Evolutionary conservation across 2,797 vertebrate genomes (phyloP).

Genomic region (Rhadinocentrus ornatus): DNA sequence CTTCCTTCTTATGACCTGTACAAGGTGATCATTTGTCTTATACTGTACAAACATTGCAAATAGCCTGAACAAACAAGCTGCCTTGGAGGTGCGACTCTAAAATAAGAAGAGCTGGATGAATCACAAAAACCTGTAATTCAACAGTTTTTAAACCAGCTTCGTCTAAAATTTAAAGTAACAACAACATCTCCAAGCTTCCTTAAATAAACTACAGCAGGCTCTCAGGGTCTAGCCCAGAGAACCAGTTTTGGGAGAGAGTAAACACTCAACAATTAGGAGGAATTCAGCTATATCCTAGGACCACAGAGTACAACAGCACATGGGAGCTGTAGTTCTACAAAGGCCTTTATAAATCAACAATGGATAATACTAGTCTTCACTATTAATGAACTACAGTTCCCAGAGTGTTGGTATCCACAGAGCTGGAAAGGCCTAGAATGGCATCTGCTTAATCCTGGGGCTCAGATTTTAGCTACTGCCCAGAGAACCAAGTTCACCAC

Average conservation of each 20-base stretch:
- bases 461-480: constrained; percentile 83
- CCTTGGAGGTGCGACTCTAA: not conserved
- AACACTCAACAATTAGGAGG: constrained; percentile 66
- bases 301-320: constrained; percentile 57
- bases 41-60: not conserved
- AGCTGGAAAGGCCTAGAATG: constrained; percentile 83
- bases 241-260: constrained; percentile 59
- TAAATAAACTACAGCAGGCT: constrained; percentile 37
- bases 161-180: constrained; percentile 17
- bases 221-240: constrained; percentile 29
- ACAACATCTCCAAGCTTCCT: constrained; percentile 17
- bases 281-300: constrained; percentile 73
- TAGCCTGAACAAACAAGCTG: not conserved
- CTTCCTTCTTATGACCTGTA: not conserved
- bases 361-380: constrained; percentile 74
- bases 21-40: not conserved
- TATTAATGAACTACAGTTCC: constrained; percentile 84
- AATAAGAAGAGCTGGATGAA: constrained; percentile 1
- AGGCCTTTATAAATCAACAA: constrained; percentile 75
- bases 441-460: constrained; percentile 83
- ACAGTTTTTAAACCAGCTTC: constrained; percentile 7
- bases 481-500: constrained; percentile 70
- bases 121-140: constrained; percentile 1
- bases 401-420: constrained; percentile 77
- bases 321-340: constrained; percentile 77